Conservation (phyloP, 2,797 vertebrate genomes). For the Dipus sagitta region DNA sequence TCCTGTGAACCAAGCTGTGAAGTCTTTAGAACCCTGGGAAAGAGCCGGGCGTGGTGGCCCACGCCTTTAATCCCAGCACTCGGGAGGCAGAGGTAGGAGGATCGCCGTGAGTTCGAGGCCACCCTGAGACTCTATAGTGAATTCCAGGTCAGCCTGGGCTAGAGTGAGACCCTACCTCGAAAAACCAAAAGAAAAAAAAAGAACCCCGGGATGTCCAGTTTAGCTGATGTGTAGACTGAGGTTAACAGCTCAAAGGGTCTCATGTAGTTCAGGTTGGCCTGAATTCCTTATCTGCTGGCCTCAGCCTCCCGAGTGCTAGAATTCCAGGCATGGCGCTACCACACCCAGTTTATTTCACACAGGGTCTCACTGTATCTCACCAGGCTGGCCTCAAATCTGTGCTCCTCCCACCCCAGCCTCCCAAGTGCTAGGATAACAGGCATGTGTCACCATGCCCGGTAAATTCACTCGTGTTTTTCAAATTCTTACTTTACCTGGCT, state of each 20-base stretch:
- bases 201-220: neutral
- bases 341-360: too few species aligned
- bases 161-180: too few species aligned
- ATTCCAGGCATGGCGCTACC: neutral
- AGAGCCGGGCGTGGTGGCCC: too few species aligned
- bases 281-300: neutral
- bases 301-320: neutral
- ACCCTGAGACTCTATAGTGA: too few species aligned
- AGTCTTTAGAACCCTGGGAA: too few species aligned
- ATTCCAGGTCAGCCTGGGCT: too few species aligned
- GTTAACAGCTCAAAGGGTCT: neutral
- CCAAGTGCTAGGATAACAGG: neutral
- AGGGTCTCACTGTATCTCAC: too few species aligned
- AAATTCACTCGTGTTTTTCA: constrained; percentile 20
- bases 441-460: neutral
- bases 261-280: neutral
- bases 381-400: too few species aligned
- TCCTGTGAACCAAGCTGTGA: neutral
- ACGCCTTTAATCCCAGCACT: too few species aligned
- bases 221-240: neutral
- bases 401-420: neutral
- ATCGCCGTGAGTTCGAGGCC: too few species aligned
- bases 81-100: too few species aligned
- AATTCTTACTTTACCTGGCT: neutral
- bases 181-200: too few species aligned